A percentile compares a stretch with the other conserved stretches of the same genome.
These are phyloP conservation scores for Polyodon spathula DNA, from an alignment of 2,113 vertebrate genomes.

Conservation along the genomic window DNA sequence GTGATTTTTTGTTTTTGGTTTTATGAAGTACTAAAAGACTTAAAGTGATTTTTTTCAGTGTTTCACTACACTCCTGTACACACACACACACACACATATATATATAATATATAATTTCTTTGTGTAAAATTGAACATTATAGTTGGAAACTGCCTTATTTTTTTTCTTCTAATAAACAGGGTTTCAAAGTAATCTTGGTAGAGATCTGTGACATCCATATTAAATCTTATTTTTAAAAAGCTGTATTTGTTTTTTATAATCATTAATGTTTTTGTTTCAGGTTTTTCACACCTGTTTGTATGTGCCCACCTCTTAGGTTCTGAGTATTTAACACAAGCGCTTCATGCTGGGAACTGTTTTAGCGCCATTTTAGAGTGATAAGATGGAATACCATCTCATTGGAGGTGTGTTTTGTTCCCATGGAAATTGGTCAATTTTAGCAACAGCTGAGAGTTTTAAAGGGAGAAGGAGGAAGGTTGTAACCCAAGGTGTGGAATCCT, in stretches of 20 bases:
- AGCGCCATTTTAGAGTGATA: slow-evolving; percentile 82
- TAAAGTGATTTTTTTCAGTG: too few species aligned
- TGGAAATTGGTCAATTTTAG: slow-evolving; percentile 69
- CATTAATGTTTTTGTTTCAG: slow-evolving; percentile 28
- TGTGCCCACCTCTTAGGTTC: slow-evolving; percentile 69
- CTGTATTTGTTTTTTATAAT: slow-evolving; percentile 14
- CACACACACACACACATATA: too few species aligned
- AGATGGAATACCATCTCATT: slow-evolving; percentile 74
- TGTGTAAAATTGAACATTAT: too few species aligned
- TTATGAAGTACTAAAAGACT: too few species aligned
- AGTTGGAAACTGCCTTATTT: not conserved
- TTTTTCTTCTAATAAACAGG: not conserved
- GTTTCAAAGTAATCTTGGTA: not conserved
- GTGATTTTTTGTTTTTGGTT: too few species aligned
- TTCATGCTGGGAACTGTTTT: slow-evolving; percentile 77
- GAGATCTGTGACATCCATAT: too few species aligned
- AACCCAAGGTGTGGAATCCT: slow-evolving; percentile 48
- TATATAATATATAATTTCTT: too few species aligned
- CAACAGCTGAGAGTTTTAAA: slow-evolving; percentile 61
- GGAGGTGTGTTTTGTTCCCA: slow-evolving; percentile 71
- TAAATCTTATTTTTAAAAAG: too few species aligned
- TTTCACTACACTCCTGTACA: too few species aligned
- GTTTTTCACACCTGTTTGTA: slow-evolving; percentile 49
- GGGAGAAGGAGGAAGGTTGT: slow-evolving; percentile 48
- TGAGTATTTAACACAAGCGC: slow-evolving; percentile 49